Evolutionary conservation across 2,888 invertebrate species (phyloP).

Genomic region (Antitype chi): DNA sequence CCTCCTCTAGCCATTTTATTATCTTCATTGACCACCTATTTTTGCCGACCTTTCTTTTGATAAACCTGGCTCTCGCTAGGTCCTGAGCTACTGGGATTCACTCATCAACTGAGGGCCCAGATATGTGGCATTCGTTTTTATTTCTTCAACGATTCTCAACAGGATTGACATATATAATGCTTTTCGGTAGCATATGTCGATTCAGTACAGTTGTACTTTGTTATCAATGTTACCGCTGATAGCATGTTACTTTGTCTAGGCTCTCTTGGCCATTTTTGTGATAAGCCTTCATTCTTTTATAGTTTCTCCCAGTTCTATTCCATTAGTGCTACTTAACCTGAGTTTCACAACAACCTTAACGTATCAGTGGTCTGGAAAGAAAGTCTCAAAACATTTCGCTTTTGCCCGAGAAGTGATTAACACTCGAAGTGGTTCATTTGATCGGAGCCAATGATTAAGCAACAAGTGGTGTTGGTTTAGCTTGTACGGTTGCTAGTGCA

Average conservation of each 20-base stretch:
- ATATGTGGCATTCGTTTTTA: not conserved
- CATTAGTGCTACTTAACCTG: constrained; percentile 36
- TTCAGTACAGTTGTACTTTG: not conserved
- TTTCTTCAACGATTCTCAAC: not conserved
- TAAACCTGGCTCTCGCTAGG: no score
- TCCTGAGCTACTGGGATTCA: not conserved
- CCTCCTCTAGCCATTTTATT: no score
- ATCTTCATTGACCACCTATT: not conserved
- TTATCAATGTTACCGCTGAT: not conserved
- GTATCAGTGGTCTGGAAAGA: constrained; percentile 51
- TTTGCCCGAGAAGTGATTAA: constrained; percentile 78
- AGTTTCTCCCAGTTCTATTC: not conserved
- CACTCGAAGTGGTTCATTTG: constrained; percentile 79
- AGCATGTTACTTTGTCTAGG: not conserved
- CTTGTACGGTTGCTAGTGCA: constrained; percentile 28
- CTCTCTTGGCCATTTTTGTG: no score
- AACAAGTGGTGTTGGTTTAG: constrained; percentile 58
- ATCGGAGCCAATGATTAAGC: constrained; percentile 69
- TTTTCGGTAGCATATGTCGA: not conserved
- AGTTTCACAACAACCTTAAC: constrained; percentile 50
- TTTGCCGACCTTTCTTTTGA: not conserved
- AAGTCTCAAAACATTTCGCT: constrained; percentile 64
- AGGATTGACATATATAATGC: not conserved
- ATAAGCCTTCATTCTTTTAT: not conserved
- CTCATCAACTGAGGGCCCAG: not conserved